These are phyloP conservation scores for Henricia sp. DNA, from an alignment of 53 echinoderm and acorn worm species.

Conservation along the genomic window DNA sequence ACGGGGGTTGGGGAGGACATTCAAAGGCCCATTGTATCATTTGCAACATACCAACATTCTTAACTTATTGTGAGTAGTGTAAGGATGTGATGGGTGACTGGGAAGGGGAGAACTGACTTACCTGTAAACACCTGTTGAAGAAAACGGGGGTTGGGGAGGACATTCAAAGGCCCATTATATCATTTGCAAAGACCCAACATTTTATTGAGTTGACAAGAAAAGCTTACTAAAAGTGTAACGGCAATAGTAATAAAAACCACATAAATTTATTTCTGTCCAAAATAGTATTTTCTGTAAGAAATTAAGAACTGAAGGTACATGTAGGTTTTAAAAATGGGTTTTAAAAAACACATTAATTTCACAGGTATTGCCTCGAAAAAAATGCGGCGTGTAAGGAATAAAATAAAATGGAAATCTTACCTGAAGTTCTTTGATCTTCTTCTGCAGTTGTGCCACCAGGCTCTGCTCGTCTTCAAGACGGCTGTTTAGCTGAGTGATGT, in stretches of 20 bases:
- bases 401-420: slow-evolving; percentile 57
- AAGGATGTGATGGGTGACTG: background rate
- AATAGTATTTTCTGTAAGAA: too few species aligned
- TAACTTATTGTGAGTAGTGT: background rate
- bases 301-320: too few species aligned
- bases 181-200: background rate
- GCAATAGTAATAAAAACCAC: too few species aligned
- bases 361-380: background rate
- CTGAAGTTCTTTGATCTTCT: slow-evolving; percentile 99
- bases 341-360: too few species aligned
- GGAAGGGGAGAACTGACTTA: slow-evolving; percentile 8
- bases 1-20: background rate
- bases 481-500: slow-evolving; percentile 92
- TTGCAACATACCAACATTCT: background rate
- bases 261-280: too few species aligned
- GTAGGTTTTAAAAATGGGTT: too few species aligned
- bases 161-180: background rate
- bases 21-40: background rate
- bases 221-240: too few species aligned
- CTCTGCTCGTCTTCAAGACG: slow-evolving; percentile 99
- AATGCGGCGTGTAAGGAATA: background rate
- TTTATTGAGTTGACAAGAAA: background rate
- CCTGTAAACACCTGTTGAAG: slow-evolving; percentile 21
- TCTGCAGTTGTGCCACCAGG: slow-evolving; percentile 95
- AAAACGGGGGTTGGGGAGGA: background rate